These are phyloP conservation scores for Drosophila histrio DNA, from an alignment of 2,888 invertebrate genomes.

Conservation along the genomic window DNA sequence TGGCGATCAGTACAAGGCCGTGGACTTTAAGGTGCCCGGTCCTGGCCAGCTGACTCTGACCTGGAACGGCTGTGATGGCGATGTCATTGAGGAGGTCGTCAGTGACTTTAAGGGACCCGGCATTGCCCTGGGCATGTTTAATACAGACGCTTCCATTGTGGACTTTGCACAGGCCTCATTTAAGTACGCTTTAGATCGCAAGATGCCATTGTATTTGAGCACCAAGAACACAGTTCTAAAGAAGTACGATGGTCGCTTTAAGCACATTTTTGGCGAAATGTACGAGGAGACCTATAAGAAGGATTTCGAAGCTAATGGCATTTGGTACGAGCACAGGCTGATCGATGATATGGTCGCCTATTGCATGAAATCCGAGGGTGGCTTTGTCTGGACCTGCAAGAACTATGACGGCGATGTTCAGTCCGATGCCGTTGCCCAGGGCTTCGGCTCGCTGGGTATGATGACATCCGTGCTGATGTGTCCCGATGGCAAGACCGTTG, in stretches of 20 bases:
- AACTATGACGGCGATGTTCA: slow-evolving; percentile 99
- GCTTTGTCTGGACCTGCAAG: slow-evolving; percentile 99
- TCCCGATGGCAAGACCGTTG: slow-evolving; percentile 99
- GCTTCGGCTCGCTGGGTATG: slow-evolving; percentile 96
- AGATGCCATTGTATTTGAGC: slow-evolving; percentile 95
- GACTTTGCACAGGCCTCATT: slow-evolving; percentile 98
- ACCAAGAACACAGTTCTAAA: slow-evolving; percentile 99
- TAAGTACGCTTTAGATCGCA: slow-evolving; percentile 93
- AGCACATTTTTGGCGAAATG: slow-evolving; percentile 98
- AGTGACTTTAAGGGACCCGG: slow-evolving; percentile 95
- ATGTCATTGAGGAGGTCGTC: slow-evolving; percentile 89
- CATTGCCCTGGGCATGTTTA: slow-evolving; percentile 97
- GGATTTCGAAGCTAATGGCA: slow-evolving; percentile 92
- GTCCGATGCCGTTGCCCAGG: slow-evolving; percentile 99
- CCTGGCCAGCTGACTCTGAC: slow-evolving; percentile 94
- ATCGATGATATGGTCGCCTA: slow-evolving; percentile 99
- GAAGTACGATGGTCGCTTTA: slow-evolving; percentile 97
- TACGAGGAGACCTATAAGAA: slow-evolving; percentile 94
- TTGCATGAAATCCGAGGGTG: slow-evolving; percentile 98
- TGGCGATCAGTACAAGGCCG: slow-evolving; percentile 98
- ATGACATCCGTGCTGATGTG: slow-evolving; percentile 99
- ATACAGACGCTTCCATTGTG: slow-evolving; percentile 96
- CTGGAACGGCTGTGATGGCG: slow-evolving; percentile 87
- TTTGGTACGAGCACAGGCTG: slow-evolving; percentile 99
- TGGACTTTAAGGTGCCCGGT: slow-evolving; percentile 97